Evolutionary conservation across 2,888 invertebrate genomes (phyloP).

Genomic region (Drosophila pegasa): DNA sequence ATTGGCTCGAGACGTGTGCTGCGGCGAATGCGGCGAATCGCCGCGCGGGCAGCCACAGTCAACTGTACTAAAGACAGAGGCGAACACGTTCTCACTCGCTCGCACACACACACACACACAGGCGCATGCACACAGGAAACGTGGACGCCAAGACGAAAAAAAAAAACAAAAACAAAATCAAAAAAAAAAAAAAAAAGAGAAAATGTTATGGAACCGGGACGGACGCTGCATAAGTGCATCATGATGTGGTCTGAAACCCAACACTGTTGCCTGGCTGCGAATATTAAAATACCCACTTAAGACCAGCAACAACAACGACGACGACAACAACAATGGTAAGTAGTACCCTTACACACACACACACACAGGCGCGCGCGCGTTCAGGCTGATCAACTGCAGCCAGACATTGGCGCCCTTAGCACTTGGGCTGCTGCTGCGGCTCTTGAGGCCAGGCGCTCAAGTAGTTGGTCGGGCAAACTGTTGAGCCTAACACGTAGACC

Average conservation of each 20-base stretch:
- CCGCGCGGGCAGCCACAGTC: slow-evolving; percentile 49
- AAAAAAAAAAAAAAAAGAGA: slow-evolving; percentile 23
- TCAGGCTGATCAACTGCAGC: slow-evolving; percentile 43
- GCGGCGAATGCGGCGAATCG: slow-evolving; percentile 15
- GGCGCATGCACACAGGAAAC: slow-evolving; percentile 45
- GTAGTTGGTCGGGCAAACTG: slow-evolving; percentile 5
- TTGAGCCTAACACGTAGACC: neutral
- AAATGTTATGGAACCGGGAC: slow-evolving; percentile 21
- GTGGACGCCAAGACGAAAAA: slow-evolving; percentile 51
- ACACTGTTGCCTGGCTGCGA: slow-evolving; percentile 73
- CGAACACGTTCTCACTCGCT: slow-evolving; percentile 64
- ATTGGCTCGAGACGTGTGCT: neutral
- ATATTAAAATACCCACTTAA: slow-evolving; percentile 77
- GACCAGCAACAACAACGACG: slow-evolving; percentile 56
- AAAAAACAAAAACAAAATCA: slow-evolving; percentile 9
- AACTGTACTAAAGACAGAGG: slow-evolving; percentile 78
- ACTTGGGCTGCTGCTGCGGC: slow-evolving; percentile 27
- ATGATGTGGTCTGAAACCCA: slow-evolving; percentile 67
- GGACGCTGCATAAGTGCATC: slow-evolving; percentile 57
- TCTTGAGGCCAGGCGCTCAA: slow-evolving; percentile 31
- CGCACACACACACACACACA: slow-evolving; percentile 28
- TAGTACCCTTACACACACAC: slow-evolving; percentile 48
- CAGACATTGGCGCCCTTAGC: slow-evolving; percentile 58
- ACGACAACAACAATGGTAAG: slow-evolving; percentile 44
- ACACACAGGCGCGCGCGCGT: slow-evolving; percentile 13